Evolutionary conservation across 2,797 vertebrate species (phyloP), one percentile per base, ranked within the genome.

Genomic region (Pseudochromis fuscus): DNA sequence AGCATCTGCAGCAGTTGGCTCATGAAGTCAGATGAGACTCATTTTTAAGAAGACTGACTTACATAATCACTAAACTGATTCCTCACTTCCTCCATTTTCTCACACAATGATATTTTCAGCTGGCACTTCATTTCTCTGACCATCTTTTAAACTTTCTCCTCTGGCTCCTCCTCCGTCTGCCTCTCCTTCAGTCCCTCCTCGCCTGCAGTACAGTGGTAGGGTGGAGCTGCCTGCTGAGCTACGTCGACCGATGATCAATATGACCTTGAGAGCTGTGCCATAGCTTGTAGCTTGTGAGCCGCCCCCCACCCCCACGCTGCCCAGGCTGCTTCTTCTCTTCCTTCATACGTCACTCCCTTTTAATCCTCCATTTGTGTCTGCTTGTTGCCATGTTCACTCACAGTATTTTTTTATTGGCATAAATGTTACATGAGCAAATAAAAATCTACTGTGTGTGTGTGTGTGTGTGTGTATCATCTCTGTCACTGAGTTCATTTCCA

Each of bases 191-290:
- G 15, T 30, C 15, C n/a, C 45, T 24, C 67, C 18, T 45, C 0
- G 25, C 67, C 61, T 67, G 51, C 51, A 48, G 50, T 44, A 38
- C 45, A 57, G 72, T 46, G 19, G 19, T 9, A 31, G 65, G 62
- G 79, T 28, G 75, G 77, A 53, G 81, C 64, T 42, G 40, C 35
- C 27, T 30, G 51, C 38, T 52, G 77, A 81, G 78, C 84, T 63
- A 73, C 55, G 68, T 67, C n/a, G 38, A 78, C 82, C 21, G 67
- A 80, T 83, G 79, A 92, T 91, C 84, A 66, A 78, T 90, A 85
- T 81, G 86, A 92, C 92, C 87, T 92, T 92, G 91, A 91, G 73
- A 79, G 81, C 71, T 84, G 68, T 51, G 60, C 50, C 27, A 5
- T 31, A 73, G 48, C n/a, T n/a, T n/a, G n/a, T n/a, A 63, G 65